A percentile compares a stretch with the other conserved stretches of the same genome.
Conservation (phyloP, 2,113 vertebrate species). For the Indicator indicator region DNA sequence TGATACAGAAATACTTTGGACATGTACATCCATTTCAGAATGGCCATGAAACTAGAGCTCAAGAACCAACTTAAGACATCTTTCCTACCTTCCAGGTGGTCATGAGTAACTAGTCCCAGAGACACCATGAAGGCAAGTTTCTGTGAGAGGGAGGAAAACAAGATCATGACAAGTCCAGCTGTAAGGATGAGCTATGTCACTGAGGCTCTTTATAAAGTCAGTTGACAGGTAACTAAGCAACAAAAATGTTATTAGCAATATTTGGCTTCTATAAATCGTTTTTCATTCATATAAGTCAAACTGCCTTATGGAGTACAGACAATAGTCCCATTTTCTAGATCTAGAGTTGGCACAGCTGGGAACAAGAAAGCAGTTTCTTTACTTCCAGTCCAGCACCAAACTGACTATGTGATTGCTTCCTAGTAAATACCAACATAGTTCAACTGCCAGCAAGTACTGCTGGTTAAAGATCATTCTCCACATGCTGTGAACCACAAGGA, state of each 20-base stretch:
- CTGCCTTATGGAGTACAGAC: not conserved
- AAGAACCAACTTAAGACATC: constrained; percentile 12
- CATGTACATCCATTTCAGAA: not conserved
- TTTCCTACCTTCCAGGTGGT: constrained; percentile 94
- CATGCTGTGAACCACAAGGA: not conserved
- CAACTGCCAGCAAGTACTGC: not conserved
- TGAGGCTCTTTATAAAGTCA: not conserved
- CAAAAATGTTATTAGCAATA: not conserved
- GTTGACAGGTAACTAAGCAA: not conserved
- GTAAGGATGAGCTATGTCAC: not conserved
- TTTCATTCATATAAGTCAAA: not conserved
- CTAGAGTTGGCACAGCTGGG: not conserved
- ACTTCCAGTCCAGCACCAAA: not conserved
- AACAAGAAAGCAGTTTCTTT: not conserved
- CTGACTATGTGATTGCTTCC: not conserved
- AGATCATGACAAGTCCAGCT: not conserved
- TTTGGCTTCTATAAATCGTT: not conserved
- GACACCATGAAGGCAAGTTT: constrained; percentile 99
- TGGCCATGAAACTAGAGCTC: not conserved
- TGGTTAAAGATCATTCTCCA: not conserved
- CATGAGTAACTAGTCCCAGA: constrained; percentile 94
- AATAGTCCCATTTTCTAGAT: not conserved
- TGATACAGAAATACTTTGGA: not conserved
- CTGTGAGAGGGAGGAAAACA: constrained; percentile 74
- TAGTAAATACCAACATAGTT: not conserved